phyloP scores from a whole-genome alignment of 2,113 vertebrate species.

The Vireo altiloquus region DNA sequence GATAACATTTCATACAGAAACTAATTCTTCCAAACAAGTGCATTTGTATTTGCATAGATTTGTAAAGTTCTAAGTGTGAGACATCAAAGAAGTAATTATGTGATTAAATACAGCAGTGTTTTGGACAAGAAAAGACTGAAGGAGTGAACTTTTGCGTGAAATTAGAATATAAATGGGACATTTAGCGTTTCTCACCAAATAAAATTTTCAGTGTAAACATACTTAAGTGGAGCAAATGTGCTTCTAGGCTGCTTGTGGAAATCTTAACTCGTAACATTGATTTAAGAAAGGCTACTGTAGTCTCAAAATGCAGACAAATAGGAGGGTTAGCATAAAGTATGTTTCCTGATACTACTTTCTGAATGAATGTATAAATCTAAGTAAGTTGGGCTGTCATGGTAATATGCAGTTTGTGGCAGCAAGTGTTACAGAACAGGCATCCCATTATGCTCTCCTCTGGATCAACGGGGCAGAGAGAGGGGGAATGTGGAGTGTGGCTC shows the following conservation, averaged over 20 bases:
- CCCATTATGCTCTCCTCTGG: not conserved
- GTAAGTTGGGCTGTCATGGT: not conserved
- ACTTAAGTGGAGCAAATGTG: not conserved
- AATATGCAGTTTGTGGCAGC: not conserved
- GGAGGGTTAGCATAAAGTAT: not conserved
- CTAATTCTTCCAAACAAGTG: not conserved
- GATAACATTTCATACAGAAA: not conserved
- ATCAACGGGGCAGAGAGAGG: not conserved
- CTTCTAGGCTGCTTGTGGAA: not conserved
- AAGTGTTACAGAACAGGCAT: not conserved
- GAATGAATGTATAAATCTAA: not conserved
- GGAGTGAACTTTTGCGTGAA: not conserved
- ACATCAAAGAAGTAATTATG: not conserved
- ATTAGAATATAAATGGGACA: not conserved
- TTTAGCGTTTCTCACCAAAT: not conserved
- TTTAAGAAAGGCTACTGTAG: not conserved
- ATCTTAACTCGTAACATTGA: not conserved
- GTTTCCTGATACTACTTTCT: not conserved
- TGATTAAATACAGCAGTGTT: not conserved
- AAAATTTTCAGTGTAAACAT: not conserved
- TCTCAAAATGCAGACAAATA: not conserved
- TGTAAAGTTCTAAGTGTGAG: not conserved
- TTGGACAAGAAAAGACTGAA: not conserved
- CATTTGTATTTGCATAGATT: not conserved
- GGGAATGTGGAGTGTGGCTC: not conserved